These are phyloP conservation scores for Arctocebus calabarensis DNA, from an alignment of 2,797 vertebrate genomes.

Conservation along the genomic window DNA sequence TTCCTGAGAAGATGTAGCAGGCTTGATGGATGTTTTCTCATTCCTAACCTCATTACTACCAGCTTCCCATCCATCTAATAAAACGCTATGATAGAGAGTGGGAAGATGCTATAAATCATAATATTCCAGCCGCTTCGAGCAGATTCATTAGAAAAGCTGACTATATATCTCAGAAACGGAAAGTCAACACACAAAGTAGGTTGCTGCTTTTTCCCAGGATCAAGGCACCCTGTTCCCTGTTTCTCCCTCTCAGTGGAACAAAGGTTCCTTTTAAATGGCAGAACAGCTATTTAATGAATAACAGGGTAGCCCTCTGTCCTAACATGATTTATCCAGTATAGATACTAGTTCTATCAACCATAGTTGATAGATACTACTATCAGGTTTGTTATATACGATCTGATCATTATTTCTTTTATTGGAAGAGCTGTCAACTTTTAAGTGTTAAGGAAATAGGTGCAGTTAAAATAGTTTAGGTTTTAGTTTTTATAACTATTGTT, in stretches of 20 bases:
- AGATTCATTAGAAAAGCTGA: constrained; percentile 91
- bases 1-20: constrained; percentile 89
- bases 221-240: constrained; percentile 60
- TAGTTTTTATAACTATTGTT: not conserved
- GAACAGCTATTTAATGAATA: constrained; percentile 77
- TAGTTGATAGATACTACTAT: not conserved
- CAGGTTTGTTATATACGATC: constrained; percentile 19
- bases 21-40: constrained; percentile 93
- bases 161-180: constrained; percentile 89
- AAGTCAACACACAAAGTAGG: constrained; percentile 87
- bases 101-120: constrained; percentile 92
- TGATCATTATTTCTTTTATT: not conserved
- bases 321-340: constrained; percentile 75
- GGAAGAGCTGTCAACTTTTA: not conserved
- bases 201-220: constrained; percentile 77
- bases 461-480: constrained; percentile 20
- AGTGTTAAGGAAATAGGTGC: not conserved
- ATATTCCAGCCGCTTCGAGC: constrained; percentile 89
- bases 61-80: constrained; percentile 94
- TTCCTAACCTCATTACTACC: constrained; percentile 93
- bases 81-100: constrained; percentile 92
- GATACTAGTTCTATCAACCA: not conserved
- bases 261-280: constrained; percentile 81
- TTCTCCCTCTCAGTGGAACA: constrained; percentile 51
- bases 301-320: constrained; percentile 59